Evolutionary conservation across 2,888 invertebrate species (phyloP), one percentile per base, ranked within the genome.

Genomic region (Atrina japonica): DNA sequence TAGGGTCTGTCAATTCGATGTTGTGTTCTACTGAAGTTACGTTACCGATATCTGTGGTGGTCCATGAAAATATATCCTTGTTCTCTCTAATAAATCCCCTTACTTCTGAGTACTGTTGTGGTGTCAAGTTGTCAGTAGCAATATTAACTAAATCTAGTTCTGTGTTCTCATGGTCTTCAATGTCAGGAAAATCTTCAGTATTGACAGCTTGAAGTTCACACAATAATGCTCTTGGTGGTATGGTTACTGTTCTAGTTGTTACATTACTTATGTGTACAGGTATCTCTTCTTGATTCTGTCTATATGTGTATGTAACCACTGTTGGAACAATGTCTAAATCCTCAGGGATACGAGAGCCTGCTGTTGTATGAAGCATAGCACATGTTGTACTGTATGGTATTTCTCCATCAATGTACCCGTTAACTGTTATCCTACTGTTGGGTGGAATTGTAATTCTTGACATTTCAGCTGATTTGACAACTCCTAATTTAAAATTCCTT

Each of bases 381-480:
- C 52, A 21, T 23, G 27, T 52, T 5, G 23, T 18, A 23, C 7
- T 18, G 14, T 52, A 52, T 23, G 52, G 52, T 27, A 52, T 9
- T 5, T 3, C 16, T 25, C 25, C 30, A 9, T 55, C 55, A n/a
- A 30, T 30, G 11, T 30, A 30, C 3, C 55, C 55, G 27, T 35
- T 3, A 35, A 55, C 30, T 3, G n/a, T 55, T n/a, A 14, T 16
- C 7, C 7, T 7, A 29, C 29, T 55, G 16, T 55, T 55, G 5
- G 55, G 29, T 14, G 55, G 55, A 30, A 55, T 55, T 7, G 30
- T 2, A 14, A 55, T 30, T 16, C 0, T 14, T 55, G 27, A 25
- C 1, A 11, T 55, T 11, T 64, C 41, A 2, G 64, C 63, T 55
- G 29, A 58, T 29, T 50, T 69, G 16, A 69, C 41, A 21, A 65